These are phyloP conservation scores for Emesis furor DNA, from an alignment of 2,888 invertebrate species.

Conservation along the genomic window DNA sequence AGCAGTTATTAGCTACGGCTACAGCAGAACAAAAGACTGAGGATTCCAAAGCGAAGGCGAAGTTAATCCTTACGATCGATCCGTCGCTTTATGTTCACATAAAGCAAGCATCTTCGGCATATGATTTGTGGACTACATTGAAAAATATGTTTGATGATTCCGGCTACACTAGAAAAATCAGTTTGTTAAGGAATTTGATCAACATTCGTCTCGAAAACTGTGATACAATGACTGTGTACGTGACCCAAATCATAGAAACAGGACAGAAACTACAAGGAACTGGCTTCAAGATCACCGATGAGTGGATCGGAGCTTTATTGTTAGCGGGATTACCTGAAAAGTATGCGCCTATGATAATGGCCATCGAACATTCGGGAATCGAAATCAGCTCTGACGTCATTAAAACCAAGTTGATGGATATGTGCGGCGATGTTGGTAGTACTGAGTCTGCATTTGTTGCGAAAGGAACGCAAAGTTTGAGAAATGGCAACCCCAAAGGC, in stretches of 20 bases:
- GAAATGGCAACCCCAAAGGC: constrained; percentile 30
- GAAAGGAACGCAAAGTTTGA: not conserved
- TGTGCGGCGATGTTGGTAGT: not conserved
- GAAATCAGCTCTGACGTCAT: constrained; percentile 33
- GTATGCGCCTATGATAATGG: constrained; percentile 26
- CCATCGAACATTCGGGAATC: constrained; percentile 11
- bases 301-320: constrained; percentile 16
- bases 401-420: constrained; percentile 51
- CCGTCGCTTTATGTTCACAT: constrained; percentile 67
- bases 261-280: constrained; percentile 3
- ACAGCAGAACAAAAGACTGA: constrained; percentile 37
- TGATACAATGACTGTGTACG: constrained; percentile 21
- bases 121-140: constrained; percentile 60
- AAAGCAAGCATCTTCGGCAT: constrained; percentile 41
- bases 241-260: constrained; percentile 19
- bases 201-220: constrained; percentile 42
- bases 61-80: constrained; percentile 69
- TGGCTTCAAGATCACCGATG: constrained; percentile 12
- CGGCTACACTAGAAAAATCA: constrained; percentile 39
- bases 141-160: constrained; percentile 63
- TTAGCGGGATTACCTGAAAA: constrained; percentile 19
- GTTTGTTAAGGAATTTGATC: constrained; percentile 45
- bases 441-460: not conserved
- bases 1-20: constrained; percentile 35
- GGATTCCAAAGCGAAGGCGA: constrained; percentile 65